Evolutionary conservation across 1,140 invertebrate genomes (phyloP), one percentile per base, ranked within the genome.

Genomic region (Conus betulinus): DNA sequence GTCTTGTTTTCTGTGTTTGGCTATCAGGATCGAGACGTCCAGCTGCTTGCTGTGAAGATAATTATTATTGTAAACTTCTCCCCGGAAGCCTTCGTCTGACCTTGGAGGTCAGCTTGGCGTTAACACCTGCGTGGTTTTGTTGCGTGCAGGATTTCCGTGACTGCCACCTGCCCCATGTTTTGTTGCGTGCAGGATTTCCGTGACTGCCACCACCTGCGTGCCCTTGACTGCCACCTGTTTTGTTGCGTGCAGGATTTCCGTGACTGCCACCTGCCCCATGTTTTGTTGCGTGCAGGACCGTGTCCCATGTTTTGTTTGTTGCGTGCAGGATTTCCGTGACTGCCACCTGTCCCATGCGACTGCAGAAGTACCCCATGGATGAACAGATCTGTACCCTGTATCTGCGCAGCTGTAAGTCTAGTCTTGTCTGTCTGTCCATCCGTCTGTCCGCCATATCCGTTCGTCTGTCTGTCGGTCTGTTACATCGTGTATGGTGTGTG

Each of bases 281-380:
- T n/a, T n/a, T n/a, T n/a, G n/a, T n/a, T n/a, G n/a, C n/a, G n/a
- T n/a, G n/a, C n/a, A n/a, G n/a, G n/a, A n/a, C n/a, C n/a, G n/a
- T n/a, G n/a, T n/a, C n/a, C n/a, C n/a, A n/a, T n/a, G n/a, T n/a
- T n/a, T n/a, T 79, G 27, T 79, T 39, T 39, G 39, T 39, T 39
- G 39, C 39, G 76, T 79, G 76, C 76, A 92, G 92, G 23, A 78
- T 92, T 7, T 91, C 92, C 15, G 25, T 91, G 20, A 92, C 90
- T 71, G 88, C 90, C 6, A 88, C 92, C 15, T 94, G 94, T 81
- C 93, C 89, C 13, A 93, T 94, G 93, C 89, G 91, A 39, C 90
- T 94, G 27, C 90, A 93, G n/a, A 91, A 90, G 23, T 94, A 94
- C 90, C 94, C 94, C n/a, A 92, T 94, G 91, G 94, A 94, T 85